Percentiles rank a stretch among this genome's conserved stretches.
Conservation (phyloP, 2,113 vertebrate species). For the Equus quagga region DNA sequence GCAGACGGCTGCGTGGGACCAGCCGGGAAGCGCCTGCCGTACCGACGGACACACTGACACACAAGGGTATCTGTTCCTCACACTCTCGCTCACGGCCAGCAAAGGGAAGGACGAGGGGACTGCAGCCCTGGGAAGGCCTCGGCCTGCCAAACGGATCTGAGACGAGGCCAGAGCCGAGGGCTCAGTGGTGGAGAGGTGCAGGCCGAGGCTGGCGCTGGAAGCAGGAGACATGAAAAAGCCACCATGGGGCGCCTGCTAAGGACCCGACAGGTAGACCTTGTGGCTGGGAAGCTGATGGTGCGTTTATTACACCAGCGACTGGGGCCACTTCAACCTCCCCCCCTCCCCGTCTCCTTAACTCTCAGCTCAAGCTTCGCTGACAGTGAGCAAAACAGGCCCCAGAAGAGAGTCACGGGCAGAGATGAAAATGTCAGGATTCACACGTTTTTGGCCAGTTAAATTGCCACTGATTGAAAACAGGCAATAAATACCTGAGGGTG, state of each 20-base stretch:
- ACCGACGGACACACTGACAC: background rate
- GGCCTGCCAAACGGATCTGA: background rate
- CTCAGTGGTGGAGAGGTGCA: background rate
- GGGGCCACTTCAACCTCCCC: background rate
- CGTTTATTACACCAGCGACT: background rate
- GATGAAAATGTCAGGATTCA: background rate
- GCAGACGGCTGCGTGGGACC: background rate
- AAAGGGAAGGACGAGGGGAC: background rate
- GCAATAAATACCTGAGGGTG: background rate
- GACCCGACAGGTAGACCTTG: background rate
- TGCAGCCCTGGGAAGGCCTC: background rate
- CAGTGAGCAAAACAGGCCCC: background rate
- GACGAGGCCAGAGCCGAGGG: background rate
- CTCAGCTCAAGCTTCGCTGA: background rate
- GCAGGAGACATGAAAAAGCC: background rate
- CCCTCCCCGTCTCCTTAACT: background rate
- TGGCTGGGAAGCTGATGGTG: background rate
- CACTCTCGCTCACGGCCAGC: background rate
- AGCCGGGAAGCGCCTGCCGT: background rate
- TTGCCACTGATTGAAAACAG: background rate
- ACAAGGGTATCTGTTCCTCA: background rate
- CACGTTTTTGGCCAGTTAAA: background rate
- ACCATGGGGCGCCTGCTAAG: background rate
- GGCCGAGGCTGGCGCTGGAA: background rate
- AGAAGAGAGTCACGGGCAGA: fast-evolving